Evolutionary conservation across 2,113 vertebrate species (phyloP), one percentile per base, ranked within the genome.

Genomic region (Siniperca chuatsi): DNA sequence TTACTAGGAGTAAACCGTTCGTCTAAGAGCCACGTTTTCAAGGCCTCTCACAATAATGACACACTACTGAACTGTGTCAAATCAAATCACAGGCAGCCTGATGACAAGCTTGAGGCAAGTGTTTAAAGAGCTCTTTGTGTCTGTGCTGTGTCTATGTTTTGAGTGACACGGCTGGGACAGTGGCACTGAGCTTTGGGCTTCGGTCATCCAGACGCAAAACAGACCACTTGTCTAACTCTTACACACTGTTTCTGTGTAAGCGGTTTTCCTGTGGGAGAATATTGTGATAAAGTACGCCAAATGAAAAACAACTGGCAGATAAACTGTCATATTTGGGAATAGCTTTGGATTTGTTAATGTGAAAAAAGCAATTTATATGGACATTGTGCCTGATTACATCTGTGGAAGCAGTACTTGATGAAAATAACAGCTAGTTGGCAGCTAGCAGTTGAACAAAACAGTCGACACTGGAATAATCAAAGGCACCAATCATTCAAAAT

Each of bases 41-140:
- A 82, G 76, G 72, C 57, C 84, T 72, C 52, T 50, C 50, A 18
- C 54, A 68, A 61, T 54, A 83, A 88, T 64, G 87, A 78, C 77
- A 89, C 80, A 50, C 35, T 50, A 18, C 65, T 78, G 78, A 77
- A 69, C n/a, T 42, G 82, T 65, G 83, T 79, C 75, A 80, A 55
- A 93, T 89, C 87, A 76, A 29, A 75, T 87, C 82, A 79, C 73
- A 78, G 69, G 75, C 71, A 60, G 79, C 54, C 75, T 33, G 78
- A 86, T 71, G 78, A 85, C 79, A 85, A 61, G 75, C 85, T 23
- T 65, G 69, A 78, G 78, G 72, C 75, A 54, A 50, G 54, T 40
- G 74, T 82, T 74, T 90, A 87, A 92, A 82, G 78, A 74, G 82
- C 75, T 84, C 82, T 85, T 87, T 86, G 89, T 83, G 87, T 75